These are phyloP conservation scores for Drosophila lacicola DNA, from an alignment of 2,888 invertebrate species.

Conservation along the genomic window DNA sequence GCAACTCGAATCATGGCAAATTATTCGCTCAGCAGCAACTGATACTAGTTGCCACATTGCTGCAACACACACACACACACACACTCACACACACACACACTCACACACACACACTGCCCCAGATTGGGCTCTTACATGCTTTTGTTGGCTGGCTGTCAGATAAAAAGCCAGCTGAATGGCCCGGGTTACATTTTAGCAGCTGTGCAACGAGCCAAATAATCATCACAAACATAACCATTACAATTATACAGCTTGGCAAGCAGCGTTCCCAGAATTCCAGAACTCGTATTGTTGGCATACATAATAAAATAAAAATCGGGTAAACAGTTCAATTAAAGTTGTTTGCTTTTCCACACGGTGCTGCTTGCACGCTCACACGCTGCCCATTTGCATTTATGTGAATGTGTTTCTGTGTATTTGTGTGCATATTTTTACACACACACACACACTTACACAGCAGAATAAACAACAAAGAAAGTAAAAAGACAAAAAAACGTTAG, in stretches of 20 bases:
- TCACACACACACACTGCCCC: not conserved
- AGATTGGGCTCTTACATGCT: conserved; percentile 8
- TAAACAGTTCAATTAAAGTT: conserved; percentile 82
- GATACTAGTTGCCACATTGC: conserved; percentile 1
- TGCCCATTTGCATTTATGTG: conserved; percentile 75
- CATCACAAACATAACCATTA: conserved; percentile 83
- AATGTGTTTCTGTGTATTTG: conserved; percentile 39
- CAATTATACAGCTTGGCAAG: conserved; percentile 74
- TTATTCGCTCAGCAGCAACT: conserved; percentile 6
- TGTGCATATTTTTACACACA: conserved; percentile 53
- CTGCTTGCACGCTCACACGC: conserved; percentile 69
- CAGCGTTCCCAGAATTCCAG: conserved; percentile 38
- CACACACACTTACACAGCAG: conserved; percentile 28
- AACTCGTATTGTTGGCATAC: conserved; percentile 27
- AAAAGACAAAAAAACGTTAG: conserved; percentile 26
- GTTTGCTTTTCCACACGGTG: conserved; percentile 65
- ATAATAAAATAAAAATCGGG: conserved; percentile 78
- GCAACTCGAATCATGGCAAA: not conserved
- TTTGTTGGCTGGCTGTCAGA: conserved; percentile 49
- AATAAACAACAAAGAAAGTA: conserved; percentile 35
- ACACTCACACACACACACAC: not conserved
- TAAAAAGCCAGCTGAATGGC: conserved; percentile 45
- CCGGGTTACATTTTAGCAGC: conserved; percentile 58
- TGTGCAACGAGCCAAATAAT: conserved; percentile 82
- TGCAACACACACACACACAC: conserved; percentile 1